Evolutionary conservation across 2,797 vertebrate genomes (phyloP), one percentile per base, ranked within the genome.

Genomic region (Coccyzus lansbergi): DNA sequence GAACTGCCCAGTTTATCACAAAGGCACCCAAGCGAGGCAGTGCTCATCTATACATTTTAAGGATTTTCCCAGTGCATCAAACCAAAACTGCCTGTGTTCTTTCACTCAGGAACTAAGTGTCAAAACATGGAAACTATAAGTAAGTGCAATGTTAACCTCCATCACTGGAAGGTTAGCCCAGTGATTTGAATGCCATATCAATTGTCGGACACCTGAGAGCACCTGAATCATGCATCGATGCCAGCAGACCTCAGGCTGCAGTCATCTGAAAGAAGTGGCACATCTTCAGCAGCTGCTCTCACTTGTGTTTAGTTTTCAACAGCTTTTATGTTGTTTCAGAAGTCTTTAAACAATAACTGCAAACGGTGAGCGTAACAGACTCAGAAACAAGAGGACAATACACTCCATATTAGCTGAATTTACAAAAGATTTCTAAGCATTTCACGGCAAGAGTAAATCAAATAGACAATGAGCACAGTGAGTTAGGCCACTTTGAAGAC

Each of bases 61-160:
- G 22, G 55, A 87, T 62, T 85, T 85, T 88, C 72, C 38, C 40
- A 91, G 26, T 38, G 60, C 33, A 55, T 48, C 64, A 86, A 83
- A 92, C n/a, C 40, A 81, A 79, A 90, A 29, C 36, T 74, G 56
- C 38, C 34, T 69, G 44, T 28, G 46, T 16, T 72, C 33, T 76
- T 81, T 31, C 87, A 94, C 38, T 83, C 84, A 71, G 82, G 53
- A 80, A 46, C 22, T 10, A 83, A 83, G 80, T 34, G 53, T 62
- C 82, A 88, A 95, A 93, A 95, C 93, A 88, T 65, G 58, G 88
- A 93, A 96, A 85, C 60, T 53, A 4, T 62, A 88, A 92, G 68
- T 31, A 84, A 94, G 89, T 6, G 28, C 69, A 79, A 40, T 19
- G 40, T 83, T 89, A 94, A 91, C 87, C 77, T 83, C 52, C 44